Conservation (phyloP, 2,797 vertebrate species). For the Anguilla anguilla region DNA sequence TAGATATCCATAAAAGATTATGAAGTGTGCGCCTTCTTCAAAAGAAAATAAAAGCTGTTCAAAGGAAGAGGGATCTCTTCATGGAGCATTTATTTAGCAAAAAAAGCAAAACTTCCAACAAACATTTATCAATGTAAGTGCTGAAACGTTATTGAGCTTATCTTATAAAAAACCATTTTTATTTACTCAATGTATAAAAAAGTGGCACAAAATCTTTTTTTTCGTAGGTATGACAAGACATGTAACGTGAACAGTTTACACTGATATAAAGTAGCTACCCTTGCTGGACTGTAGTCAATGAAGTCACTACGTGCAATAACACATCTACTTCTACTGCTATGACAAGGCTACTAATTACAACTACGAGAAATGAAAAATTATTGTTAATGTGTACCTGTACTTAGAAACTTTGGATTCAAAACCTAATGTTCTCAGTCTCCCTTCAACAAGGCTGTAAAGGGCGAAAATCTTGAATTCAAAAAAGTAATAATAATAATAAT, state of each 20-base stretch:
- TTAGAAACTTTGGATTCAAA: constrained; percentile 73
- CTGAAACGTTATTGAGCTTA: constrained; percentile 66
- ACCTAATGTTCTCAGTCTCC: constrained; percentile 35
- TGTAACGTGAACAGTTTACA: constrained; percentile 74
- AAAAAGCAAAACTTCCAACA: constrained; percentile 71
- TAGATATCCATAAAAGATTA: not conserved
- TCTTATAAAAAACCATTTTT: constrained; percentile 71
- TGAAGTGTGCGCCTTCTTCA: not conserved
- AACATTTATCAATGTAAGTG: constrained; percentile 61
- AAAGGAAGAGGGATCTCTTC: constrained; percentile 52
- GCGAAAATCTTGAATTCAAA: constrained; percentile 61
- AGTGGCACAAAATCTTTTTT: constrained; percentile 77
- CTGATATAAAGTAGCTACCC: constrained; percentile 74
- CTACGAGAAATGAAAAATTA: constrained; percentile 65
- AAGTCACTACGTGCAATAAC: constrained; percentile 73
- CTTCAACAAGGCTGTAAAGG: constrained; percentile 20
- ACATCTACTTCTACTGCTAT: constrained; percentile 71
- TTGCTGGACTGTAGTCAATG: constrained; percentile 64
- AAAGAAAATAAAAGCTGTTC: constrained; percentile 27
- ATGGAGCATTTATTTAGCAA: constrained; percentile 72
- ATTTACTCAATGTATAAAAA: constrained; percentile 76
- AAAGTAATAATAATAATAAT: constrained; percentile 45
- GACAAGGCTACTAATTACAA: constrained; percentile 54
- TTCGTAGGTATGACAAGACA: constrained; percentile 75
- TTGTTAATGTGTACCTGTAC: constrained; percentile 74